Evolutionary conservation across 2,113 vertebrate genomes (phyloP).

Genomic region (Pangasianodon hypophthalmus): DNA sequence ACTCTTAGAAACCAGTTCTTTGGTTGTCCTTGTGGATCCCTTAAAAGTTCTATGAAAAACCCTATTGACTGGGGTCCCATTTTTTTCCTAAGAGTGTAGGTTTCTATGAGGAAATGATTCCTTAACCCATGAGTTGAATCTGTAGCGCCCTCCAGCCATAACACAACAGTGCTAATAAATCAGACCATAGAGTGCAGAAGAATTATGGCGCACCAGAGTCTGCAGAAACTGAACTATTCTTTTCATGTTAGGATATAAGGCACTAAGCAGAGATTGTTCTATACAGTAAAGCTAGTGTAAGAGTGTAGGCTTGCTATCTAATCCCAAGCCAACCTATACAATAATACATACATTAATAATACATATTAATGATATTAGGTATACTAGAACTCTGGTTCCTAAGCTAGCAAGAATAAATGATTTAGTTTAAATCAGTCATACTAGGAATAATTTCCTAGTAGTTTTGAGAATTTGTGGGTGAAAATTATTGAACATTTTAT

Average conservation of each 20-base stretch:
- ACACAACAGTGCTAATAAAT: conserved; percentile 45
- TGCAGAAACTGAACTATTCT: conserved; percentile 14
- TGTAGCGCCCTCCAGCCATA: background rate
- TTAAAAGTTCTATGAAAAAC: background rate
- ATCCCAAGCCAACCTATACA: background rate
- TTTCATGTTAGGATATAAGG: conserved; percentile 15
- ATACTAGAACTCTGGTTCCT: background rate
- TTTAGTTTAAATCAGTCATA: background rate
- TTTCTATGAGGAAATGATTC: background rate
- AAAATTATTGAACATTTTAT: background rate
- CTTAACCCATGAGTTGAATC: background rate
- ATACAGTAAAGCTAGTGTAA: conserved; percentile 2
- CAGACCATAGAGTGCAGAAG: conserved; percentile 31
- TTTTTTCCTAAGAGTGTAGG: background rate
- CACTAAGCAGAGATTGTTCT: background rate
- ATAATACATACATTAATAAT: background rate
- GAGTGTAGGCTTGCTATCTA: background rate
- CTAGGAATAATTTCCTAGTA: background rate
- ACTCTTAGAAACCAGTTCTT: background rate
- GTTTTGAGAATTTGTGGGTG: background rate
- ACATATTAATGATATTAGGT: background rate
- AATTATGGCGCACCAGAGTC: conserved; percentile 17
- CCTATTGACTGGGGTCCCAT: background rate
- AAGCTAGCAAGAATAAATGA: background rate
- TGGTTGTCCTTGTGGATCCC: background rate